Conservation (phyloP, 2,113 vertebrate species). For the Heliornis fulica region DNA sequence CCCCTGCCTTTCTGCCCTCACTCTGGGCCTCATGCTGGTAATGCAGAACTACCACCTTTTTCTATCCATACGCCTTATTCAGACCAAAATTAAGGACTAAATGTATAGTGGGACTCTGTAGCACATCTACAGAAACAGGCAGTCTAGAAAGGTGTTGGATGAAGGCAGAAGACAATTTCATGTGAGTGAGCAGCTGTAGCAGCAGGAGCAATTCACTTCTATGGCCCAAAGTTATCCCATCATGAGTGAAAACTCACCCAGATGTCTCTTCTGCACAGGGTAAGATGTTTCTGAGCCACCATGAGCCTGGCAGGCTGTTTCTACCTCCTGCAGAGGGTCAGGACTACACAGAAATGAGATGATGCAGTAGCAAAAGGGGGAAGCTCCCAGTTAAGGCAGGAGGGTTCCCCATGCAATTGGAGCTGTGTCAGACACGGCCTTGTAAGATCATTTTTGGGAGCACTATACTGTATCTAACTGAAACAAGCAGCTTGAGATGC, state of each 20-base stretch:
- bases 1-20: not conserved
- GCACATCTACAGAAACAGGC: not conserved
- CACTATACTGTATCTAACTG: not conserved
- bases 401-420: not conserved
- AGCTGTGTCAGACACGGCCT: not conserved
- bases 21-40: not conserved
- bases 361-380: not conserved
- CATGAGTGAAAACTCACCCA: not conserved
- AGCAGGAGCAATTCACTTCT: fast-evolving
- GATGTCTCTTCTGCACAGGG: not conserved
- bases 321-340: not conserved
- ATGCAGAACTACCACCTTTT: not conserved
- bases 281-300: not conserved
- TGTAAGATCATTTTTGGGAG: not conserved
- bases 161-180: not conserved
- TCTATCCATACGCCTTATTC: not conserved
- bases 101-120: not conserved
- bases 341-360: not conserved
- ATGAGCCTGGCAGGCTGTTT: not conserved
- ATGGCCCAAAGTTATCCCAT: not conserved
- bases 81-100: not conserved
- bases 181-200: not conserved
- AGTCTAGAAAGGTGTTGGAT: not conserved
- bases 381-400: not conserved
- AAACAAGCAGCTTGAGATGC: not conserved